Percentiles rank a stretch among this genome's conserved stretches.
These are phyloP conservation scores for Reticulitermes lucifugus DNA, from an alignment of 2,888 invertebrate genomes.

Conservation along the genomic window DNA sequence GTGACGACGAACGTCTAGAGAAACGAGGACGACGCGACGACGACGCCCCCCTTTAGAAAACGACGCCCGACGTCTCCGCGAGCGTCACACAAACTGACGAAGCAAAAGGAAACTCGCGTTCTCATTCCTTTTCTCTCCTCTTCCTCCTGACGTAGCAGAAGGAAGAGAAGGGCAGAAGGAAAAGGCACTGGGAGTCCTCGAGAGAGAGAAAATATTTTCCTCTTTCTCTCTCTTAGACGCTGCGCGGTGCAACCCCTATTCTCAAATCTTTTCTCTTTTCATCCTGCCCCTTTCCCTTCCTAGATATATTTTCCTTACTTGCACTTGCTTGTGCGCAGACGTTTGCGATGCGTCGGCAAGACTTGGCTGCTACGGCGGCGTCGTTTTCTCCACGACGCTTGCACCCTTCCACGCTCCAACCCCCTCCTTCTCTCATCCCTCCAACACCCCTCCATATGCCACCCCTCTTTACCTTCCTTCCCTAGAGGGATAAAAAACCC, in stretches of 20 bases:
- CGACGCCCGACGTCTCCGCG: slow-evolving; percentile 52
- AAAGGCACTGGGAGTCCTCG: slow-evolving; percentile 19
- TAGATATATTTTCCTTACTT: slow-evolving; percentile 47
- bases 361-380: slow-evolving; percentile 44
- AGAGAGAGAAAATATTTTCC: slow-evolving; percentile 26
- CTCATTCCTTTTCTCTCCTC: slow-evolving; percentile 46
- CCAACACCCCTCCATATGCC: slow-evolving; percentile 30
- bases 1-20: slow-evolving; percentile 33
- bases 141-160: slow-evolving; percentile 17
- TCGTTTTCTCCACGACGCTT: slow-evolving; percentile 51
- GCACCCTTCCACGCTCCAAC: slow-evolving; percentile 35
- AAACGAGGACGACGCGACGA: slow-evolving; percentile 30
- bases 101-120: slow-evolving; percentile 48
- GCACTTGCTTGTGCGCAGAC: slow-evolving; percentile 38
- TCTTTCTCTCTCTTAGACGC: slow-evolving; percentile 45
- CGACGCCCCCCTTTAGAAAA: slow-evolving; percentile 48
- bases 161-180: slow-evolving; percentile 44
- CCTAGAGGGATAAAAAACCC: slow-evolving; percentile 49
- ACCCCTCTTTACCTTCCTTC: slow-evolving; percentile 46
- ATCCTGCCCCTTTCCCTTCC: slow-evolving; percentile 28
- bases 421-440: slow-evolving; percentile 26
- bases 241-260: slow-evolving; percentile 45
- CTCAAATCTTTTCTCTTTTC: slow-evolving; percentile 44
- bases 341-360: slow-evolving; percentile 40
- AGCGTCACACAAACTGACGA: slow-evolving; percentile 50